Conservation (phyloP, 2,888 invertebrate genomes). For the Tipula confusa region DNA sequence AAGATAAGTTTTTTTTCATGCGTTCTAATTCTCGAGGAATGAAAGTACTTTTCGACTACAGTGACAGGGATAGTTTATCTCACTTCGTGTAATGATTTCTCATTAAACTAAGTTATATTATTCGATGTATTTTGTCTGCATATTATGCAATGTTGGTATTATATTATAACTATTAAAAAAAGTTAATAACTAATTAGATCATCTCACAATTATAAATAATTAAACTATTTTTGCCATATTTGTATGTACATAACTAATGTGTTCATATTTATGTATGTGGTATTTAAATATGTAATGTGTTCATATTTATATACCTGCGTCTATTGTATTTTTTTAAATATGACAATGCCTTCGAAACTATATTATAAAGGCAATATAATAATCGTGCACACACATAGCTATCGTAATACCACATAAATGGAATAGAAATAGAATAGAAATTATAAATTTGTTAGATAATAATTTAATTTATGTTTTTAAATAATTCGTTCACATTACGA, state of each 20-base stretch:
- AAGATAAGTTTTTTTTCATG: no score
- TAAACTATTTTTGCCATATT: not conserved
- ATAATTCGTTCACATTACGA: not conserved
- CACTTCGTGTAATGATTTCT: not conserved
- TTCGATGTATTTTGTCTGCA: not conserved
- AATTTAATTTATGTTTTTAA: conserved; percentile 25
- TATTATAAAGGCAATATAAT: not conserved
- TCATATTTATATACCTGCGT: not conserved
- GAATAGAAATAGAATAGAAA: not conserved
- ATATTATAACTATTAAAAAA: not conserved
- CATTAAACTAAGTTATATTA: not conserved
- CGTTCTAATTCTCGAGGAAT: no score
- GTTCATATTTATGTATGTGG: not conserved
- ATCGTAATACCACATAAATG: not conserved
- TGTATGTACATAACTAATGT: not conserved
- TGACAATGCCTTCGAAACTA: not conserved
- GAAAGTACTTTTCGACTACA: no score
- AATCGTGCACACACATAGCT: not conserved
- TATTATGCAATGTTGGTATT: not conserved
- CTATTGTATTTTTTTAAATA: not conserved
- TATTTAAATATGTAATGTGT: no score
- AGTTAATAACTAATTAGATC: not conserved
- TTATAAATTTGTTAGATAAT: not conserved
- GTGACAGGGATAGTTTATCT: no score
- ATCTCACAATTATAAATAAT: not conserved